Percentiles rank a stretch among this genome's conserved stretches.
Conservation (phyloP, 1,140 invertebrate species). For the Leptoteleia sp. region DNA sequence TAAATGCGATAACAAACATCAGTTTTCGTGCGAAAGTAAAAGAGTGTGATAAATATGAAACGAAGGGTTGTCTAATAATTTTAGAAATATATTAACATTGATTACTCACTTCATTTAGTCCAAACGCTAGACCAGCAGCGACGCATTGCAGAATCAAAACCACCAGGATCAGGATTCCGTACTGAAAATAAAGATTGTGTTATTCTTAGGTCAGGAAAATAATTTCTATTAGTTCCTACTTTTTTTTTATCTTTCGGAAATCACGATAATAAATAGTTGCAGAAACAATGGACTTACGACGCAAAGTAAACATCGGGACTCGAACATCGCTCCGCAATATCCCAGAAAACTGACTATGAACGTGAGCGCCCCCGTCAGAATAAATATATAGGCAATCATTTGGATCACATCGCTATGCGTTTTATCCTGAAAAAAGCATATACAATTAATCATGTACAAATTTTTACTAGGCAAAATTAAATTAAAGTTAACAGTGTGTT, state of each 20-base stretch:
- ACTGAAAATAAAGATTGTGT: conserved; percentile 78
- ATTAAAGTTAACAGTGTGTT: too few species aligned
- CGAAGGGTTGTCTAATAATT: too few species aligned
- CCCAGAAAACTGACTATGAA: conserved; percentile 92
- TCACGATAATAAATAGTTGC: conserved; percentile 10
- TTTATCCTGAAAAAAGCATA: conserved; percentile 71
- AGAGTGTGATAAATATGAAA: not conserved
- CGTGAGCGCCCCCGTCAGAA: conserved; percentile 89
- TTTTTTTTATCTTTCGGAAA: conserved; percentile 3
- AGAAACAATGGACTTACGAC: conserved; percentile 83
- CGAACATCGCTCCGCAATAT: conserved; percentile 92
- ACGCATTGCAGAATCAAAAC: conserved; percentile 88
- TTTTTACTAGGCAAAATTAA: too few species aligned
- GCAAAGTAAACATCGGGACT: conserved; percentile 89
- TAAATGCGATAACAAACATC: not conserved
- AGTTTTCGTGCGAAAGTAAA: conserved; percentile 14
- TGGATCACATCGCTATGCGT: conserved; percentile 82
- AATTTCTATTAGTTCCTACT: too few species aligned
- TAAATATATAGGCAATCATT: conserved; percentile 87
- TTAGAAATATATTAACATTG: too few species aligned
- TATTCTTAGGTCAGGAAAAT: not conserved
- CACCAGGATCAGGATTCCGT: conserved; percentile 87
- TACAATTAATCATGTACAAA: conserved; percentile 6
- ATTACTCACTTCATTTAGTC: conserved; percentile 85
- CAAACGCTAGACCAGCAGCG: conserved; percentile 86